A percentile compares a stretch with the other conserved stretches of the same genome.
phyloP scores from a whole-genome alignment of 1,140 invertebrate genomes.

The Drusus annulatus region DNA sequence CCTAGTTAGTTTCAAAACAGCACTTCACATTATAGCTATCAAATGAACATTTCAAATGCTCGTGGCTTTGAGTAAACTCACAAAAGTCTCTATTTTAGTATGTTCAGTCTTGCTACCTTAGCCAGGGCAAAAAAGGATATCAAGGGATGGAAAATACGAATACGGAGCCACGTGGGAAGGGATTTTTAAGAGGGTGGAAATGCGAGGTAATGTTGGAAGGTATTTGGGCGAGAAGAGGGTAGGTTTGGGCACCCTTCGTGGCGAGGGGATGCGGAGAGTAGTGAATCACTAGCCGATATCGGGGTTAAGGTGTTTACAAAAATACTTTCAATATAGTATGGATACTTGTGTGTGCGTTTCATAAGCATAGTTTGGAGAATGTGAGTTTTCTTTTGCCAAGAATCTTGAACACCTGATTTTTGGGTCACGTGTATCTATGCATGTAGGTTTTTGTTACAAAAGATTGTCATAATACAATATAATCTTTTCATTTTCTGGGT shows the following conservation, averaged over 20 bases:
- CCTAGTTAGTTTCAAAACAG: neutral
- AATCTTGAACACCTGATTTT: too few relatives aligned
- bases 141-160: neutral
- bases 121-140: neutral
- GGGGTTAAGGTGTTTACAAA: slow-evolving; percentile 48
- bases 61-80: slow-evolving; percentile 3
- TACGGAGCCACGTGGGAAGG: slow-evolving; percentile 14
- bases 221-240: slow-evolving; percentile 17
- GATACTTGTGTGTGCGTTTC: too few relatives aligned
- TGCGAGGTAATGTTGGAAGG: slow-evolving; percentile 29
- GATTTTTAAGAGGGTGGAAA: slow-evolving; percentile 34
- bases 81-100: slow-evolving; percentile 27
- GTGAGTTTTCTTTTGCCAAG: too few relatives aligned
- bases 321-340: slow-evolving; percentile 36
- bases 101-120: neutral
- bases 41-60: slow-evolving; percentile 28
- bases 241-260: slow-evolving; percentile 13
- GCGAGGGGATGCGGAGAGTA: slow-evolving; percentile 14
- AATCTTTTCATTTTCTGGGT: too few relatives aligned
- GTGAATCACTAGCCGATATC: slow-evolving; percentile 44
- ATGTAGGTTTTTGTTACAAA: too few relatives aligned
- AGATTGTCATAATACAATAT: too few relatives aligned
- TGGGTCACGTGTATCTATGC: too few relatives aligned
- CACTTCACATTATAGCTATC: neutral
- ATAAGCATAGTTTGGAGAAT: too few relatives aligned